Conservation (phyloP, 2,797 vertebrate genomes). For the Lycodopsis pacificus region DNA sequence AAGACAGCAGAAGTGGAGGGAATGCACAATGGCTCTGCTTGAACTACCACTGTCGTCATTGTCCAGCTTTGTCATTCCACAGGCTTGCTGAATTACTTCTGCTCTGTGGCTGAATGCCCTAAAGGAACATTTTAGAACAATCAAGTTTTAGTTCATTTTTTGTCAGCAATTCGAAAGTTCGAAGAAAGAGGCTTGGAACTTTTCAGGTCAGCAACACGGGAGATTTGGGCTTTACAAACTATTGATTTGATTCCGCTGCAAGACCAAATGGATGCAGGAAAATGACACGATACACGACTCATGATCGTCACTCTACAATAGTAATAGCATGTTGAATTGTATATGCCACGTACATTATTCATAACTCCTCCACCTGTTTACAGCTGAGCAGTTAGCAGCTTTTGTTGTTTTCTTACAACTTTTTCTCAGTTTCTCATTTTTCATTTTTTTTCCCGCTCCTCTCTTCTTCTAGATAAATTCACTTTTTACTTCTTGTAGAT, state of each 20-base stretch:
- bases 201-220: neutral
- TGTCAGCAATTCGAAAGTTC: constrained; percentile 32
- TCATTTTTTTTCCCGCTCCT: neutral
- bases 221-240: neutral
- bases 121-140: constrained; percentile 2
- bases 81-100: constrained; percentile 38
- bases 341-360: too few relatives aligned
- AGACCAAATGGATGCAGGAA: neutral
- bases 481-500: neutral
- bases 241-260: neutral
- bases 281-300: neutral
- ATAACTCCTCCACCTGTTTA: neutral
- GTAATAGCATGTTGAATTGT: neutral
- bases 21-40: constrained; percentile 42
- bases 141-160: constrained; percentile 41
- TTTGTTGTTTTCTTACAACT: neutral
- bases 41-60: constrained; percentile 16
- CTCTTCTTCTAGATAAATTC: neutral
- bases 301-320: neutral
- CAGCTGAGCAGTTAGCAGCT: neutral
- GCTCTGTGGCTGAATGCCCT: neutral
- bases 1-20: constrained; percentile 49
- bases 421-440: neutral
- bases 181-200: constrained; percentile 13
- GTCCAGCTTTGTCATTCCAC: constrained; percentile 46